These are phyloP conservation scores for Drosophila arizonae DNA, from an alignment of 1,140 invertebrate genomes.

Conservation along the genomic window DNA sequence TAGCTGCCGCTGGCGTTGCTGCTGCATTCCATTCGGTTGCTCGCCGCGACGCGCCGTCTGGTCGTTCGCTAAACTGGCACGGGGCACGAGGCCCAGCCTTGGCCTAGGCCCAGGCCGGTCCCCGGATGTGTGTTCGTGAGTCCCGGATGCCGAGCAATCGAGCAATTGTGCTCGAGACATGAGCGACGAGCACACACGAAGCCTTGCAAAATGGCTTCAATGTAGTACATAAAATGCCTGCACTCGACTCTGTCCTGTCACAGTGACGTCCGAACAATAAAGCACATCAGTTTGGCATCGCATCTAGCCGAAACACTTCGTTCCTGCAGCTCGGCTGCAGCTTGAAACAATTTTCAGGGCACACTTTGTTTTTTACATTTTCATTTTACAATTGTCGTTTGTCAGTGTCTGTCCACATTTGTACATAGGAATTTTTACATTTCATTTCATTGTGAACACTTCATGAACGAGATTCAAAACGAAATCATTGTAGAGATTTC, in stretches of 20 bases:
- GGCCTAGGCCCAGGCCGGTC: conserved; percentile 1
- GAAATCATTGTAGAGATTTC: too few species aligned
- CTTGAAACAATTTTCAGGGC: conserved; percentile 1
- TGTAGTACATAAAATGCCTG: conserved; percentile 29
- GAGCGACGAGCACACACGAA: conserved; percentile 10
- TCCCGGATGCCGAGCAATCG: conserved; percentile 23
- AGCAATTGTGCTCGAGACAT: conserved; percentile 6
- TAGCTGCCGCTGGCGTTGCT: too few species aligned
- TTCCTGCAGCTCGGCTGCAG: not conserved
- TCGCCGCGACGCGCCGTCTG: not conserved
- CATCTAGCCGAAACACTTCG: not conserved
- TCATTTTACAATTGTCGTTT: not conserved
- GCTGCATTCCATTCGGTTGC: not conserved
- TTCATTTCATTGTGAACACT: too few species aligned
- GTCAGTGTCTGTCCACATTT: not conserved
- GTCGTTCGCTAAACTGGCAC: too few species aligned
- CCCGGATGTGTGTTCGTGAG: conserved; percentile 7
- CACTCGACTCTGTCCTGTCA: conserved; percentile 17
- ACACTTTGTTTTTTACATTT: not conserved
- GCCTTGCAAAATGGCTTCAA: not conserved
- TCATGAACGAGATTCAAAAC: too few species aligned
- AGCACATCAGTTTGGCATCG: not conserved
- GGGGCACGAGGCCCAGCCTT: conserved; percentile 6
- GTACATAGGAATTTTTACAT: too few species aligned
- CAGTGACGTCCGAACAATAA: conserved; percentile 8